These are phyloP conservation scores for Holcopasites calliopsidis DNA, from an alignment of 1,140 invertebrate genomes.

Conservation along the genomic window DNA sequence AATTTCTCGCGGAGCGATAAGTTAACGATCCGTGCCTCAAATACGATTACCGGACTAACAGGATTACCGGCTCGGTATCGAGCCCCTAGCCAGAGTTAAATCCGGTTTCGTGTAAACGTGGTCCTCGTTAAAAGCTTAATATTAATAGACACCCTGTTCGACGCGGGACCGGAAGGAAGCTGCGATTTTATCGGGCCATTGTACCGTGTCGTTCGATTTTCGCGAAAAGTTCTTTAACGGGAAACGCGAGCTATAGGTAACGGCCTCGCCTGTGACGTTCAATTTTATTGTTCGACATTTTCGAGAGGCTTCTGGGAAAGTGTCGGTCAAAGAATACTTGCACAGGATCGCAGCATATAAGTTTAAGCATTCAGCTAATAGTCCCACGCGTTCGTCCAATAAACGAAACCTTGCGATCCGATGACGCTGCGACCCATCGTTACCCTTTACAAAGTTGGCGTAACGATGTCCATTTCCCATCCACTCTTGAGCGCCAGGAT, in stretches of 20 bases:
- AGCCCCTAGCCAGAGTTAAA: slow-evolving; percentile 63
- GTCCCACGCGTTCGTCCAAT: no score
- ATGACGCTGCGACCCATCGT: slow-evolving; percentile 1
- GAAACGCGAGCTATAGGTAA: no score
- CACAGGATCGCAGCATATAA: no score
- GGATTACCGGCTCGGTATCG: slow-evolving; percentile 64
- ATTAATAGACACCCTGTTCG: slow-evolving; percentile 55
- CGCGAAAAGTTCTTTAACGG: no score
- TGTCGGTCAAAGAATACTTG: no score
- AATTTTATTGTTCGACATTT: no score
- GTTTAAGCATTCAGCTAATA: no score
- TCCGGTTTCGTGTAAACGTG: slow-evolving; percentile 62
- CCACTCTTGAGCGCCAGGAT: no score
- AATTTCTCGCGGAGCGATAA: slow-evolving; percentile 66
- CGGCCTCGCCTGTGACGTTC: no score
- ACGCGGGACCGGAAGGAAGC: slow-evolving; percentile 9
- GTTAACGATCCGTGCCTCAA: slow-evolving; percentile 70
- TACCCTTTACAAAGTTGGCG: background rate
- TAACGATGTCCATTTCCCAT: background rate
- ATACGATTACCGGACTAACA: slow-evolving; percentile 65
- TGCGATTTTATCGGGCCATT: background rate
- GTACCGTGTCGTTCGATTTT: background rate
- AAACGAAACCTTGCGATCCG: background rate
- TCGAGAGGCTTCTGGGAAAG: no score
- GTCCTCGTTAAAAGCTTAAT: slow-evolving; percentile 66